Conservation (phyloP, 2,888 invertebrate genomes). For the Pheosia gnoma region DNA sequence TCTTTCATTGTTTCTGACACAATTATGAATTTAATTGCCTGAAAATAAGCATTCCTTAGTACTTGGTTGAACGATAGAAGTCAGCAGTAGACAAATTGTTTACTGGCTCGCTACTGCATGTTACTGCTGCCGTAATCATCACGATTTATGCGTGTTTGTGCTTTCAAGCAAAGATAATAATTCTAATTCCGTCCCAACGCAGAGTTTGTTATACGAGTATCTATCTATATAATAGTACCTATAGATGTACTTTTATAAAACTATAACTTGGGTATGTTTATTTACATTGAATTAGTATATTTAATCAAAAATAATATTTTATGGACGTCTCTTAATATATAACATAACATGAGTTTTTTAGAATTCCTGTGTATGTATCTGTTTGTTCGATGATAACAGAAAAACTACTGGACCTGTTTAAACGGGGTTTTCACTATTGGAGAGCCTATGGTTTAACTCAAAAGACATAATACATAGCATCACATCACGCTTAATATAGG, state of each 20-base stretch:
- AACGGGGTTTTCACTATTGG: too few relatives aligned
- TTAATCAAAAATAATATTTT: too few relatives aligned
- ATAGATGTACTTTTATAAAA: background rate
- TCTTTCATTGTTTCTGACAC: background rate
- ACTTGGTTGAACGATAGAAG: background rate
- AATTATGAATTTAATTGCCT: background rate
- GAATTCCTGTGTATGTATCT: too few relatives aligned
- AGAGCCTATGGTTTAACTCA: too few relatives aligned
- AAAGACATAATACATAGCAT: too few relatives aligned
- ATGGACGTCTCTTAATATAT: too few relatives aligned
- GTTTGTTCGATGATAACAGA: too few relatives aligned
- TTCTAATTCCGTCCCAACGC: conserved; percentile 1
- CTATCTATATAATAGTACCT: background rate
- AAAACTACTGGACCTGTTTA: too few relatives aligned
- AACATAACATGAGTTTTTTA: too few relatives aligned
- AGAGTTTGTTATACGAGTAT: background rate
- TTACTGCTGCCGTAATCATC: background rate
- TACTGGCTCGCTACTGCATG: background rate
- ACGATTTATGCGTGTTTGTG: background rate
- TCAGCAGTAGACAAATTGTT: background rate
- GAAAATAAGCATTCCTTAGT: background rate
- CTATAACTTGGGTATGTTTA: background rate
- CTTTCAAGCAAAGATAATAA: background rate
- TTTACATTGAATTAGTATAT: too few relatives aligned
- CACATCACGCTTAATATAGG: too few relatives aligned